A percentile compares a stretch with the other conserved stretches of the same genome.
Conservation (phyloP, 2,797 vertebrate genomes). For the Triplophysa yarkandensis region DNA sequence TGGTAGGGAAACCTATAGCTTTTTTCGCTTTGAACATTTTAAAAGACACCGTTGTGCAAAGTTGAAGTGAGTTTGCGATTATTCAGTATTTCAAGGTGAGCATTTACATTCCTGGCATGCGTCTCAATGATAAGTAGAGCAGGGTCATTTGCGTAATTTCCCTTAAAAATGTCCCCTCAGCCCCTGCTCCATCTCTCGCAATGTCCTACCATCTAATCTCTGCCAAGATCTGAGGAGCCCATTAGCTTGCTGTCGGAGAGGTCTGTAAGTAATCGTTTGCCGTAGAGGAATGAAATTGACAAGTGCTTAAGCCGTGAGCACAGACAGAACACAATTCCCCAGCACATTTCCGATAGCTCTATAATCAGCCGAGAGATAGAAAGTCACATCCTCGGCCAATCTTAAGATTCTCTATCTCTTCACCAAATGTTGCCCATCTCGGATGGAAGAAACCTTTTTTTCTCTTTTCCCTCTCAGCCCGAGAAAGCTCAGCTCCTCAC, state of each 20-base stretch:
- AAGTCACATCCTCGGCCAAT: conserved; percentile 65
- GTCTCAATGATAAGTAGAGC: conserved; percentile 36
- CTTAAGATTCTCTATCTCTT: conserved; percentile 61
- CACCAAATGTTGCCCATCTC: conserved; percentile 28
- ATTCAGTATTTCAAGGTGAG: conserved; percentile 19
- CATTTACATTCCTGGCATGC: conserved; percentile 35
- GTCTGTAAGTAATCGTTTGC: conserved; percentile 82
- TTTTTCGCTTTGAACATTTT: neutral
- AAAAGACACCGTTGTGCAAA: neutral
- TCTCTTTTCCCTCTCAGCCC: conserved; percentile 2
- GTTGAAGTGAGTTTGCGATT: conserved; percentile 15
- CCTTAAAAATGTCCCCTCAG: conserved; percentile 49
- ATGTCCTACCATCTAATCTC: conserved; percentile 53
- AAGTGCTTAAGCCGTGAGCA: conserved; percentile 81
- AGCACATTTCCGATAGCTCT: conserved; percentile 83
- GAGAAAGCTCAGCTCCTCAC: conserved; percentile 19
- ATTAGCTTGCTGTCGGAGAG: conserved; percentile 80
- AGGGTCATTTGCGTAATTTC: conserved; percentile 56
- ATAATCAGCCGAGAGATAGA: conserved; percentile 78
- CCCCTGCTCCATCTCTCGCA: conserved; percentile 46
- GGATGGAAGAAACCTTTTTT: conserved; percentile 16
- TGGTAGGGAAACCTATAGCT: too few species aligned
- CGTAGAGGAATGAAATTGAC: conserved; percentile 80
- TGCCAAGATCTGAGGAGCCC: conserved; percentile 54
- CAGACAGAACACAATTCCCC: conserved; percentile 81